Percentiles rank a stretch among this genome's conserved stretches.
phyloP scores from a whole-genome alignment of 2,113 vertebrate species.

The Speoplatyrhinus poulsoni region DNA sequence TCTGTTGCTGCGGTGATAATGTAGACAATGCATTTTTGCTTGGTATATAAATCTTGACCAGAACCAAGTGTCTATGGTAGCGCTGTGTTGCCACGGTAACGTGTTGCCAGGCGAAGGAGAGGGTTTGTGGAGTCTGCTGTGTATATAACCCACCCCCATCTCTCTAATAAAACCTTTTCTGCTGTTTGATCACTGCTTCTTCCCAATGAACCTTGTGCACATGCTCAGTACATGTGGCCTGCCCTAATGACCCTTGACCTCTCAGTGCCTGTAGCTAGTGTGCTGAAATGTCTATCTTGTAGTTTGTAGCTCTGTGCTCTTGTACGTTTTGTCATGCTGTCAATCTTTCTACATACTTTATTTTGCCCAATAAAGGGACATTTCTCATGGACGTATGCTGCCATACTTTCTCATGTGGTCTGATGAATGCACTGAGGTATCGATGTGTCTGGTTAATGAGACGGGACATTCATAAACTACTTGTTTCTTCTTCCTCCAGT shows the following conservation, averaged over 20 bases:
- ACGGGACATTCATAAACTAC: too few species aligned
- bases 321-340: constrained; percentile 30
- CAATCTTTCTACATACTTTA: constrained; percentile 71
- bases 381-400: constrained; percentile 65
- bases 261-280: constrained; percentile 23
- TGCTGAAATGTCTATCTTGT: constrained; percentile 37
- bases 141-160: too few species aligned
- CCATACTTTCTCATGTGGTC: constrained; percentile 46
- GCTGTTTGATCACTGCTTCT: constrained; percentile 25
- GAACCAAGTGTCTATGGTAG: too few species aligned
- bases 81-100: constrained; percentile 42
- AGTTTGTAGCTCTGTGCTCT: constrained; percentile 62
- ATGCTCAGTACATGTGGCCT: constrained; percentile 38
- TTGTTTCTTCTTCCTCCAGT: neutral
- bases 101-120: constrained; percentile 27
- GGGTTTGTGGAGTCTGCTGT: too few species aligned
- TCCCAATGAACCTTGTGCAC: constrained; percentile 19
- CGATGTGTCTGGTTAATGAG: too few species aligned
- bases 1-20: constrained; percentile 30
- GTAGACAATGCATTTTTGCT: constrained; percentile 24
- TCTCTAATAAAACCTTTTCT: constrained; percentile 17
- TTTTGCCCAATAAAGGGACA: constrained; percentile 91
- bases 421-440: constrained; percentile 25
- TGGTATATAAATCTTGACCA: constrained; percentile 4
- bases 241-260: constrained; percentile 10